Percentiles rank a stretch among this genome's conserved stretches.
phyloP scores from a whole-genome alignment of 2,797 vertebrate species.

The Pangasius larnaudii region DNA sequence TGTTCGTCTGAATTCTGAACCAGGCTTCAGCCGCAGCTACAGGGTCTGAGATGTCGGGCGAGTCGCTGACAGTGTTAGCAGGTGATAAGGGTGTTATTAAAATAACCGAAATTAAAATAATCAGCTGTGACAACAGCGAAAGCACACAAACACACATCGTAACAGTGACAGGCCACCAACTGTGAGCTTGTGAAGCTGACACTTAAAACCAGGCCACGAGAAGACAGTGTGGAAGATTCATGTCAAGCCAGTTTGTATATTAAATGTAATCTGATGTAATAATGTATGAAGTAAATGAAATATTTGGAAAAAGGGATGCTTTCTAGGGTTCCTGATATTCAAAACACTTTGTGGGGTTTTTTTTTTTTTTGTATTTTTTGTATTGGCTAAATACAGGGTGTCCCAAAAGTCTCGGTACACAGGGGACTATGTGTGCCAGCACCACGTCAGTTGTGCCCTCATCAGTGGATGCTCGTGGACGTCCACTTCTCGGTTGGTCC shows the following conservation, averaged over 20 bases:
- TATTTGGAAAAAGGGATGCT: not conserved
- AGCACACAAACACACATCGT: constrained; percentile 47
- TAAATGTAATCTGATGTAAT: not conserved
- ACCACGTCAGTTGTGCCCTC: no score
- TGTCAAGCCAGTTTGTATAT: not conserved
- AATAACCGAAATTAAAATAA: constrained; percentile 53
- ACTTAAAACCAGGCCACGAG: constrained; percentile 9
- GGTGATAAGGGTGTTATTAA: constrained; percentile 68
- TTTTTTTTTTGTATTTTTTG: no score
- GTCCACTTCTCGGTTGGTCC: no score
- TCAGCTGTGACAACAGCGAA: constrained; percentile 46
- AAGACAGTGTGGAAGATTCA: constrained; percentile 5
- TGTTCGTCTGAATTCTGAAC: constrained; percentile 52
- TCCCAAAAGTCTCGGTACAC: no score
- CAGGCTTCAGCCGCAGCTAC: constrained; percentile 57
- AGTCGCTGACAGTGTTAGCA: constrained; percentile 64
- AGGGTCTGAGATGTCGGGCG: constrained; percentile 47
- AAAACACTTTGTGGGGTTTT: not conserved
- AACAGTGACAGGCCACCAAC: constrained; percentile 49
- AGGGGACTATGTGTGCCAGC: no score
- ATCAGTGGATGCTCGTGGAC: no score
- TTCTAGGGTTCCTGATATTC: not conserved
- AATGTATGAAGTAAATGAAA: not conserved
- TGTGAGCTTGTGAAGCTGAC: constrained; percentile 22
- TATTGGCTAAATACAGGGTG: not conserved